These are phyloP conservation scores for Caerostris extrusa DNA, from an alignment of 1,140 invertebrate species.

Conservation along the genomic window DNA sequence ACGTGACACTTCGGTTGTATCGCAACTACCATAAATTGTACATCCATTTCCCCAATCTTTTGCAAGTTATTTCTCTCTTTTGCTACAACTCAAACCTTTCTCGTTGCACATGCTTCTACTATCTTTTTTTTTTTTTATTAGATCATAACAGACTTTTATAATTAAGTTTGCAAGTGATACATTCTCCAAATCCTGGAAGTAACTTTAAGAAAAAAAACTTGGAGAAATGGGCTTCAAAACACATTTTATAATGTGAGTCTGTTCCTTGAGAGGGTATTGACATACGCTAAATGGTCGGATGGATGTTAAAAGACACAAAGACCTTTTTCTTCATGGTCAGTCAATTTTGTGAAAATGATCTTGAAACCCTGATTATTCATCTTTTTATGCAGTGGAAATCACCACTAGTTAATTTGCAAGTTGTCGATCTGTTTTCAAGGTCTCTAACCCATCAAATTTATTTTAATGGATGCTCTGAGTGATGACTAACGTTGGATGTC, in stretches of 20 bases:
- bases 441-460: not conserved
- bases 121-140: not conserved
- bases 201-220: not conserved
- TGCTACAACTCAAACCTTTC: not conserved
- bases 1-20: not conserved
- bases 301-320: not conserved
- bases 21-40: not conserved
- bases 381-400: not conserved
- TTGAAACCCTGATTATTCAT: not conserved
- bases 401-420: not conserved
- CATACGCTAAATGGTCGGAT: not conserved
- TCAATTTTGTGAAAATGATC: not conserved
- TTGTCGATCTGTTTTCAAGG: not conserved
- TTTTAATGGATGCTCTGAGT: not conserved
- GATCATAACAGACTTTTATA: not conserved
- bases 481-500: not conserved
- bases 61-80: not conserved
- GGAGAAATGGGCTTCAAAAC: not conserved
- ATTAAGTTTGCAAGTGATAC: not conserved
- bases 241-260: not conserved
- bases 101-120: not conserved
- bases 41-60: not conserved
- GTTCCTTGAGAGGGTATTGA: conserved; percentile 4
- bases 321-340: not conserved
- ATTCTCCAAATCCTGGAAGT: not conserved